These are phyloP conservation scores for Euplagia quadripunctaria DNA, from an alignment of 2,888 invertebrate genomes.

Conservation along the genomic window DNA sequence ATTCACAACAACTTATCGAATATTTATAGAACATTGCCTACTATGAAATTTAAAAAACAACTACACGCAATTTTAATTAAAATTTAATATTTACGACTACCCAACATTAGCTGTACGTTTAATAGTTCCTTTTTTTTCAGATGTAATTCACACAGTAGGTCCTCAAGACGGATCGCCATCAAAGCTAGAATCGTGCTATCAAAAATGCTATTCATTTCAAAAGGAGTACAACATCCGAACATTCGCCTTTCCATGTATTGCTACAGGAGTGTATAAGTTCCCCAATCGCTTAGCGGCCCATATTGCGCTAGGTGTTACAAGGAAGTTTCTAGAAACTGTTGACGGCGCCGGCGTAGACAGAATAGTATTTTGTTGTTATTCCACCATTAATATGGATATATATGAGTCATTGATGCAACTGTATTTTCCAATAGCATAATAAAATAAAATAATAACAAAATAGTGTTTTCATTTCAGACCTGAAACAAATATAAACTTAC, in stretches of 20 bases:
- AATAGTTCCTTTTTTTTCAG: conserved; percentile 80
- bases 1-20: no score
- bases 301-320: conserved; percentile 90
- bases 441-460: neutral
- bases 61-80: no score
- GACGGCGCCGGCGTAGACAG: conserved; percentile 89
- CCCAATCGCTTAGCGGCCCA: conserved; percentile 93
- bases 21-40: no score
- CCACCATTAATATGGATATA: conserved; percentile 90
- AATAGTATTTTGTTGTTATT: conserved; percentile 93
- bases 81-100: no score
- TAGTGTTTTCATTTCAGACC: neutral
- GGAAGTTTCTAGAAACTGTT: conserved; percentile 88
- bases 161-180: conserved; percentile 91
- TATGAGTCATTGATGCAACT: conserved; percentile 91
- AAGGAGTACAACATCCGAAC: conserved; percentile 87
- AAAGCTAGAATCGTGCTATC: conserved; percentile 90
- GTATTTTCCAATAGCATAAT: conserved; percentile 88
- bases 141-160: conserved; percentile 96
- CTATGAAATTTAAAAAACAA: no score
- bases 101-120: neutral
- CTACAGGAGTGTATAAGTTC: conserved; percentile 96
- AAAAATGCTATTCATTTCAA: conserved; percentile 88
- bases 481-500: no score
- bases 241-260: conserved; percentile 96